Evolutionary conservation across 2,888 invertebrate genomes (phyloP).

Genomic region (Cacoxenus indagator): DNA sequence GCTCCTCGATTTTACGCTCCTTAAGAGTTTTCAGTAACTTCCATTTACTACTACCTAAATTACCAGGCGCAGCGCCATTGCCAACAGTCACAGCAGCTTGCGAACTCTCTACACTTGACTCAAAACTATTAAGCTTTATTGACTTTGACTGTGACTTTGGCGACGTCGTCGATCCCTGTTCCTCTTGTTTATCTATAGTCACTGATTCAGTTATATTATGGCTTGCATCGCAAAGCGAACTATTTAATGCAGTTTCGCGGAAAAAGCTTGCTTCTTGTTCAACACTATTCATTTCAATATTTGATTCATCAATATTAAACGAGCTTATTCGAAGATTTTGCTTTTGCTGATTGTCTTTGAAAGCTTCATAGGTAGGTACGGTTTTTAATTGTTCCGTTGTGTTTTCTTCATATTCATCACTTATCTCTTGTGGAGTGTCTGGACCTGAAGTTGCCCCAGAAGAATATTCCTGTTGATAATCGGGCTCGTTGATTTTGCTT

Average conservation of each 20-base stretch:
- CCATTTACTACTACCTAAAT: slow-evolving; percentile 89
- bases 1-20: slow-evolving; percentile 91
- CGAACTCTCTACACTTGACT: slow-evolving; percentile 68
- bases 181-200: neutral
- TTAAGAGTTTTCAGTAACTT: slow-evolving; percentile 90
- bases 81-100: slow-evolving; percentile 43
- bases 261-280: neutral
- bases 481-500: neutral
- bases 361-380: slow-evolving; percentile 31
- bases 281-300: neutral
- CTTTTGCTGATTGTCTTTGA: slow-evolving; percentile 33
- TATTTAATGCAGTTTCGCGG: too few relatives aligned
- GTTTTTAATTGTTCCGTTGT: slow-evolving; percentile 26
- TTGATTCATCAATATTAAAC: neutral
- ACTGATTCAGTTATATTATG: neutral
- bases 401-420: slow-evolving; percentile 76
- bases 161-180: neutral
- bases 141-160: neutral
- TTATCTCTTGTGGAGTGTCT: slow-evolving; percentile 82
- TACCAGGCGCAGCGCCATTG: slow-evolving; percentile 24
- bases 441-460: slow-evolving; percentile 92
- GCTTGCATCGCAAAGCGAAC: neutral
- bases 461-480: slow-evolving; percentile 72
- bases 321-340: neutral
- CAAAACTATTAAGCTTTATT: slow-evolving; percentile 46